Conservation (phyloP, 2,797 vertebrate genomes). For the Steatocranus sp. region DNA sequence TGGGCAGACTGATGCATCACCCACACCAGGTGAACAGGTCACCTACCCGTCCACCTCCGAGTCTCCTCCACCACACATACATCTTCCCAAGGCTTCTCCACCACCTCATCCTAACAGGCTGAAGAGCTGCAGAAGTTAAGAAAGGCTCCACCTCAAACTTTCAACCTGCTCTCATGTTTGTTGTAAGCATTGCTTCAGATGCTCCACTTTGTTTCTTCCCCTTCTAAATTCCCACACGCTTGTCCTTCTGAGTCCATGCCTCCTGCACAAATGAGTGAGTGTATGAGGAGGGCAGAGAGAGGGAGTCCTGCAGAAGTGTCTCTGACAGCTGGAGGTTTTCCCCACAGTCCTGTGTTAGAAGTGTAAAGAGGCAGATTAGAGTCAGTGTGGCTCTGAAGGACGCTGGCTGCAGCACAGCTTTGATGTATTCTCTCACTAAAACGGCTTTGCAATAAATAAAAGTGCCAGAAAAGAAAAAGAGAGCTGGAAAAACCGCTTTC, state of each 20-base stretch:
- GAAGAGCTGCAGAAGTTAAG: not conserved
- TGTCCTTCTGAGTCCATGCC: not conserved
- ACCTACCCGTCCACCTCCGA: not conserved
- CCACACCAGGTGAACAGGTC: not conserved
- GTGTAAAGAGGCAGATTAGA: slow-evolving; percentile 45
- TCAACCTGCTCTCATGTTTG: not conserved
- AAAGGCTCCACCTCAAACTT: not conserved
- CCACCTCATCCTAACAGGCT: not conserved
- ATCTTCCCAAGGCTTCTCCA: not conserved
- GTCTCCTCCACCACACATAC: not conserved
- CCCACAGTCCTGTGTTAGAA: not conserved
- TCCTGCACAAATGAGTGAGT: not conserved
- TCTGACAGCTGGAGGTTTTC: not conserved
- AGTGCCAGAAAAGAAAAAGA: not conserved
- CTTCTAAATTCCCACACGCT: not conserved
- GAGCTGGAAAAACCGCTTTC: not conserved
- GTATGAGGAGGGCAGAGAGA: not conserved
- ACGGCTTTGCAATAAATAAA: slow-evolving; percentile 6
- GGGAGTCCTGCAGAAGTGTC: slow-evolving; percentile 1
- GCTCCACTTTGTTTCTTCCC: not conserved
- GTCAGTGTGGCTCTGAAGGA: not conserved
- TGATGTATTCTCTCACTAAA: slow-evolving; percentile 30
- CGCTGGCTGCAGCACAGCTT: slow-evolving; percentile 19
- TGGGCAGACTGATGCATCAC: not conserved
- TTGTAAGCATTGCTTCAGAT: not conserved